Evolutionary conservation across 2,888 invertebrate genomes (phyloP).

Genomic region (Rotaria macrura): DNA sequence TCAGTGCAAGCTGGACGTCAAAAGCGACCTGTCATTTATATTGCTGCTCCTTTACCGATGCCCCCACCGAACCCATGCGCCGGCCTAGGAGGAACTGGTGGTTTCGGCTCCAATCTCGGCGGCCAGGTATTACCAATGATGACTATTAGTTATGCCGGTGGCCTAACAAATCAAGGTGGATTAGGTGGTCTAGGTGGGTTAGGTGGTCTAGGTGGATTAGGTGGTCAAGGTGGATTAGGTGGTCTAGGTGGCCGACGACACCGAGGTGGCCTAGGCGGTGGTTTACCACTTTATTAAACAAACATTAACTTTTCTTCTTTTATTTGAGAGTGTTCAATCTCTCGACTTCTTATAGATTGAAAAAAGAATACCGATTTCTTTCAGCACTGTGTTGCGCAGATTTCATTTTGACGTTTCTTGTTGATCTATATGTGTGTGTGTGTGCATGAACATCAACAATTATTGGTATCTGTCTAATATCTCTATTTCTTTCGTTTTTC

Average conservation of each 20-base stretch:
- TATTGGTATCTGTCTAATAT: background rate
- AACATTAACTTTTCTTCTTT: background rate
- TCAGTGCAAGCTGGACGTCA: background rate
- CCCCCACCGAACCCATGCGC: background rate
- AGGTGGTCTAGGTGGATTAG: background rate
- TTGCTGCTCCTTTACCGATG: background rate
- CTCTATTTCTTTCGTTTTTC: background rate
- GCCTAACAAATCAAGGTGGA: background rate
- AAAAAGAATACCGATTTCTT: background rate
- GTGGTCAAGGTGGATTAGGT: background rate
- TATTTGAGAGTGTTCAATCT: background rate
- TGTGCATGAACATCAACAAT: background rate
- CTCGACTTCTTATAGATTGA: background rate
- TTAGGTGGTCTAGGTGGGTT: background rate
- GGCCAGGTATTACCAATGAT: background rate
- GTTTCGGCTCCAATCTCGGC: no score
- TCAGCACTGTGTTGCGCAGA: background rate
- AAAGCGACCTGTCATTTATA: background rate
- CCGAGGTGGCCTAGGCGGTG: background rate
- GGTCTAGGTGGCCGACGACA: no score
- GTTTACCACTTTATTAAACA: background rate
- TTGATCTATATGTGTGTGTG: background rate
- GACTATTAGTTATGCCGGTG: background rate
- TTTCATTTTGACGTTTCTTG: background rate
- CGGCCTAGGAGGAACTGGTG: background rate